Percentiles rank a stretch among this genome's conserved stretches.
These are phyloP conservation scores for Beroe forskalii DNA, from an alignment of 37 sponge, comb jelly and placozoan species.

Conservation along the genomic window DNA sequence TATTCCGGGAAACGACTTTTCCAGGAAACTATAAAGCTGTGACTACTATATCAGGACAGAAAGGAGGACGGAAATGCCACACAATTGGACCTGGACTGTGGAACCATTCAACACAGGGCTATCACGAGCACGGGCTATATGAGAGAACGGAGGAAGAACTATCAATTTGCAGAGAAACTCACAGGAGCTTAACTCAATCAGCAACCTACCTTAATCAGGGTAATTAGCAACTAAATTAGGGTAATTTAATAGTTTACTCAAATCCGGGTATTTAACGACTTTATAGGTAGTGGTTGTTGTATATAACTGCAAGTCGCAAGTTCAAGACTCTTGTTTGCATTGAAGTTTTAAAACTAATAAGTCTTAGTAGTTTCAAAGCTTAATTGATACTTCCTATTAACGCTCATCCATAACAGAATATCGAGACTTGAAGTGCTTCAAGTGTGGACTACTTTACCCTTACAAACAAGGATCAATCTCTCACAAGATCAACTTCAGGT, in stretches of 20 bases:
- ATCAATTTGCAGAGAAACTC: background rate
- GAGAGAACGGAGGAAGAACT: background rate
- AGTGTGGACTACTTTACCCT: conserved; percentile 17
- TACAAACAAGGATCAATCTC: conserved; percentile 23
- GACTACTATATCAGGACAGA: too few species aligned
- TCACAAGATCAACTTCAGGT: conserved; percentile 54
- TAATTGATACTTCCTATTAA: too few species aligned
- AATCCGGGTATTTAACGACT: too few species aligned
- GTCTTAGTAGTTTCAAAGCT: too few species aligned
- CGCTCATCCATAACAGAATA: background rate
- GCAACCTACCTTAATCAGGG: background rate
- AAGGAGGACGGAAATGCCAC: conserved; percentile 12
- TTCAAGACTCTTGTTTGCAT: too few species aligned
- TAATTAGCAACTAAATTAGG: too few species aligned
- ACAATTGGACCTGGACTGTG: conserved; percentile 34
- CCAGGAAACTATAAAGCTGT: too few species aligned
- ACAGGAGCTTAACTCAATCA: background rate
- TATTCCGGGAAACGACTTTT: too few species aligned
- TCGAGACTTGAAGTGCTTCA: conserved; percentile 27
- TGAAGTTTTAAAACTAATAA: too few species aligned
- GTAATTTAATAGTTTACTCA: too few species aligned
- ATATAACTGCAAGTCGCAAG: too few species aligned
- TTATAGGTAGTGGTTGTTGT: too few species aligned
- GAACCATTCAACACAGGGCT: background rate
- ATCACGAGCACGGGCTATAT: conserved; percentile 26